Evolutionary conservation across 1,140 invertebrate genomes (phyloP).

Genomic region (Papilio polyxenes): DNA sequence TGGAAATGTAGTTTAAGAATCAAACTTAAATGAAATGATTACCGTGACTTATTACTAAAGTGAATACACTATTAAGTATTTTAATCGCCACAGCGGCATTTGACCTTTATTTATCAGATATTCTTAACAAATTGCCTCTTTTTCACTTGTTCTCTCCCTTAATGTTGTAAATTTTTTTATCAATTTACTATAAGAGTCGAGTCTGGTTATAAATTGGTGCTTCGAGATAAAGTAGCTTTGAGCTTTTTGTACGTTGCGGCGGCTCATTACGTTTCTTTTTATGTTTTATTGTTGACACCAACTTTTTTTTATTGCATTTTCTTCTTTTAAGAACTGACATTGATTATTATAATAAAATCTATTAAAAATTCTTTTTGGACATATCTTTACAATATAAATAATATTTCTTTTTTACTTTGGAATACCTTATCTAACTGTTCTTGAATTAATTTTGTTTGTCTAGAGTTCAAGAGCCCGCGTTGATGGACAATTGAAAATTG

Average conservation of each 20-base stretch:
- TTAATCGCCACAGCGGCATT: constrained; percentile 36
- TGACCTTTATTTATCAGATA: constrained; percentile 35
- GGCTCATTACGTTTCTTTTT: not conserved
- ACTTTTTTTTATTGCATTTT: not conserved
- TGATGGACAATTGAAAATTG: too few relatives aligned
- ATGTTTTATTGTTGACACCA: not conserved
- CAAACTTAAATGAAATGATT: constrained; percentile 15
- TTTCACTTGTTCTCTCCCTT: constrained; percentile 15
- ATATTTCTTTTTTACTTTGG: too few relatives aligned
- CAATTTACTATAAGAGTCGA: constrained; percentile 15
- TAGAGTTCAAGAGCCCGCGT: too few relatives aligned
- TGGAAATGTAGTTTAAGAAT: not conserved
- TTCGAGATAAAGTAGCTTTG: constrained; percentile 18
- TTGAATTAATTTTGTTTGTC: too few relatives aligned
- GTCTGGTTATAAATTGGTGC: constrained; percentile 13
- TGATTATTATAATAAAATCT: not conserved
- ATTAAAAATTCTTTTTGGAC: not conserved
- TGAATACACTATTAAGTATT: constrained; percentile 35
- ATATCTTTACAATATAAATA: not conserved
- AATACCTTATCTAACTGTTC: too few relatives aligned
- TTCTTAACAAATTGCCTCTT: constrained; percentile 33
- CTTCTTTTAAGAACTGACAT: not conserved
- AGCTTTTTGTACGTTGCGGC: not conserved
- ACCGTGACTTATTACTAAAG: constrained; percentile 31
- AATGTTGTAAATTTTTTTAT: constrained; percentile 14